Percentiles rank a stretch among this genome's conserved stretches.
Evolutionary conservation across 2,113 vertebrate species (phyloP).

Genomic region (Furnarius figulus): DNA sequence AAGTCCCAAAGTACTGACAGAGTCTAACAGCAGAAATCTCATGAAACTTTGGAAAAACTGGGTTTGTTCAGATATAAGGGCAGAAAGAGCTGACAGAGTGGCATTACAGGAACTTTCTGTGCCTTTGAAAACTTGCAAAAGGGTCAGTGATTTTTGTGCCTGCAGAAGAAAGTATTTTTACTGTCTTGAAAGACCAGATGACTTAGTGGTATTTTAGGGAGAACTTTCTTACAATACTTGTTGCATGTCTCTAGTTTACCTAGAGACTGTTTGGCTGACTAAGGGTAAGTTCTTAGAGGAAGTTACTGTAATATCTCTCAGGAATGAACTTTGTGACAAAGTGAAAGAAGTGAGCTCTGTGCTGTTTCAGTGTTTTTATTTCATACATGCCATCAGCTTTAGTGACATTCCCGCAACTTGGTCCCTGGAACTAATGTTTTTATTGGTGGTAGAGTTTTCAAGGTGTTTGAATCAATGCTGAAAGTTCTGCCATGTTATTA

Average conservation of each 20-base stretch:
- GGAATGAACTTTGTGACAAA: neutral
- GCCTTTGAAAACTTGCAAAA: neutral
- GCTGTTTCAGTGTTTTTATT: neutral
- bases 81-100: neutral
- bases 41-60: neutral
- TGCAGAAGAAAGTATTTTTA: neutral
- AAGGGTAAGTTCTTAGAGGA: neutral
- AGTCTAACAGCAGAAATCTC: neutral
- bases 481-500: neutral
- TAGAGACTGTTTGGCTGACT: neutral
- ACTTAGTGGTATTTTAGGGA: neutral
- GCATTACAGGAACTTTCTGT: neutral
- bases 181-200: neutral
- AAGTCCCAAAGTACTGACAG: neutral
- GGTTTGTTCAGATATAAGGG: neutral
- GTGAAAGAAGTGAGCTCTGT: neutral
- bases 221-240: neutral
- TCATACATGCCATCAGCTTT: neutral
- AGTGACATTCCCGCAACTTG: neutral
- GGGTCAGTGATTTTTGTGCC: neutral
- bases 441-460: neutral
- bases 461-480: neutral
- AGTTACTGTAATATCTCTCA: neutral
- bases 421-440: neutral
- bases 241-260: neutral